Evolutionary conservation across 53 echinoderm and acorn worm species (phyloP), one percentile per base, ranked within the genome.

Genomic region (Zoroaster sp.): DNA sequence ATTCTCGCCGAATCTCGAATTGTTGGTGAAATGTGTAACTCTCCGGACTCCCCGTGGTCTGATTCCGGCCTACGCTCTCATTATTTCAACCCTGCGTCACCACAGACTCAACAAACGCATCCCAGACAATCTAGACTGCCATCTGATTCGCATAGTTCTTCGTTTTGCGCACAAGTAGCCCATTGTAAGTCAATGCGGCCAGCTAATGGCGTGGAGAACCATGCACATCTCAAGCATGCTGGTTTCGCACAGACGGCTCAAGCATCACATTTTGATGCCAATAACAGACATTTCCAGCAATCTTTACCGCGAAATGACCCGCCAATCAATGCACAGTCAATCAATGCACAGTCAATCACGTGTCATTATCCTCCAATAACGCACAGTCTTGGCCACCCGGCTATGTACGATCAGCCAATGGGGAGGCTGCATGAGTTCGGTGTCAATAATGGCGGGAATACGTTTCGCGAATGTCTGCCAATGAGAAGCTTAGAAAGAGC

Each of bases 1-100:
- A 80, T 89, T 53, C 53, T 89, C 12, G 72, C 89, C 11, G 80
- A 89, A 43, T 89, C 89, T 6, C 79, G 89, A 20, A 4, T 36
- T 28, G 44, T 80, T 10, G 90, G 81, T 17, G 82, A 89, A 80
- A 41, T 74, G 34, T 88, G 76, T 59, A 67, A 35, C 66, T 82
- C 90, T 4, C 73, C 82, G 37, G 82, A 40, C 2, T 89, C 90
- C 38, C 90, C 90, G 8, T 82, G 75, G 75, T 89, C 82, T 7
- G 74, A 77, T 3, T 37, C 39, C 72, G 35, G 66, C 2, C 34
- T 85, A n/a, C 33, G 14, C 34, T 85, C 85, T 4, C 39, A 69
- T 17, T 49, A 46, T 25, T 35, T 71, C 72, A 46, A 85, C 70
- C 70, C 18, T 10, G 4, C 47, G 37, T 70, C 52, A 34, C 69